Evolutionary conservation across 2,797 vertebrate genomes (phyloP).

Genomic region (Eulemur rubriventer): DNA sequence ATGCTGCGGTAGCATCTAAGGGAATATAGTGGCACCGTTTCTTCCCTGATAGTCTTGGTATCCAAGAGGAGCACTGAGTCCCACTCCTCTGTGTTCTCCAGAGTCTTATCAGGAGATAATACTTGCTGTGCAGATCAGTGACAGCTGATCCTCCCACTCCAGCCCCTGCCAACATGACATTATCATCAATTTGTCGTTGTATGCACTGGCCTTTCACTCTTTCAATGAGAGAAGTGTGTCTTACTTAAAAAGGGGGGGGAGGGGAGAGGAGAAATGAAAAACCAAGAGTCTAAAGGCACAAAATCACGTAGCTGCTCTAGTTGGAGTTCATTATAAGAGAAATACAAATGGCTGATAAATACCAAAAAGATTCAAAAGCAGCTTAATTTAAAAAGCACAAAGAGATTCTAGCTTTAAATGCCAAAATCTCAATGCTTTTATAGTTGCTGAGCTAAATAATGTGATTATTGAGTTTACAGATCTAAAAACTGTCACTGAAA

Average conservation of each 20-base stretch:
- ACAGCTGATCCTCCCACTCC: slow-evolving; percentile 36
- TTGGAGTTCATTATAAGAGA: slow-evolving; percentile 81
- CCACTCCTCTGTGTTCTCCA: slow-evolving; percentile 50
- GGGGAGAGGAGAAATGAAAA: slow-evolving; percentile 80
- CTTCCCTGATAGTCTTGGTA: slow-evolving; percentile 62
- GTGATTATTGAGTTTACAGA: slow-evolving; percentile 59
- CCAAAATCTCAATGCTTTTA: slow-evolving; percentile 46
- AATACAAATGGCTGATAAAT: slow-evolving; percentile 63
- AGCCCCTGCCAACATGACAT: slow-evolving; percentile 59
- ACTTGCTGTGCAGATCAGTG: slow-evolving; percentile 71
- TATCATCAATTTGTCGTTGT: slow-evolving; percentile 61
- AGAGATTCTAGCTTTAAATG: slow-evolving; percentile 55
- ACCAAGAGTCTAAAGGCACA: slow-evolving; percentile 88
- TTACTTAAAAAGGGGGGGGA: slow-evolving; percentile 64
- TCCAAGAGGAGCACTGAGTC: slow-evolving; percentile 53
- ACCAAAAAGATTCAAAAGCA: slow-evolving; percentile 76
- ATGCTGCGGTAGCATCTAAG: slow-evolving; percentile 53
- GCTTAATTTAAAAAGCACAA: slow-evolving; percentile 77
- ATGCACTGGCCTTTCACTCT: slow-evolving; percentile 80
- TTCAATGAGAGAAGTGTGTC: slow-evolving; percentile 79
- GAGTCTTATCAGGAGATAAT: slow-evolving; percentile 53
- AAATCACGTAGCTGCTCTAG: slow-evolving; percentile 89
- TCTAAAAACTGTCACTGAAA: slow-evolving; percentile 49
- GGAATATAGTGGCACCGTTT: slow-evolving; percentile 58
- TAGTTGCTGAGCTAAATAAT: slow-evolving; percentile 52